These are phyloP conservation scores for Erebia aethiops DNA, from an alignment of 2,888 invertebrate genomes.

Conservation along the genomic window DNA sequence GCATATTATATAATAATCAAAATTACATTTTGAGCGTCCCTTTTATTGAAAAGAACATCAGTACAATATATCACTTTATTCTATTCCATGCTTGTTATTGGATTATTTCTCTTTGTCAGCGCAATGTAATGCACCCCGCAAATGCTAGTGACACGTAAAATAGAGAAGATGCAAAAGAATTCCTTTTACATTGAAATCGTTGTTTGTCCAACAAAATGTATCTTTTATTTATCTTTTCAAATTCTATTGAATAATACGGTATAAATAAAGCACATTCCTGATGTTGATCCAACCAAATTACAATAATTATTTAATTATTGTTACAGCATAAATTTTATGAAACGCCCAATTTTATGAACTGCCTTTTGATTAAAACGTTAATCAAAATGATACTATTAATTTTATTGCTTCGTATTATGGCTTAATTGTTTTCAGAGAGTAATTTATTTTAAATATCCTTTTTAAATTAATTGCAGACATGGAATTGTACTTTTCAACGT, in stretches of 20 bases:
- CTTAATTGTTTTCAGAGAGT: slow-evolving; percentile 16
- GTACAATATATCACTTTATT: not conserved
- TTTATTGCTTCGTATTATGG: slow-evolving; percentile 15
- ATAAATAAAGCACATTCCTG: not conserved
- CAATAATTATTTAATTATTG: not conserved
- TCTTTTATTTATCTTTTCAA: not conserved
- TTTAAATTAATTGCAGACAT: slow-evolving; percentile 14
- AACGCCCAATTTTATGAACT: slow-evolving; percentile 23
- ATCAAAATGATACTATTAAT: slow-evolving; percentile 17
- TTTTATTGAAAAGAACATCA: not conserved
- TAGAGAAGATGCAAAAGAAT: not conserved
- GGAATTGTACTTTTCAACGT: slow-evolving; percentile 5
- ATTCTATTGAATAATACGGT: not conserved
- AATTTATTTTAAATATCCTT: slow-evolving; percentile 11
- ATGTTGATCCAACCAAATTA: not conserved
- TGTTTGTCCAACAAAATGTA: not conserved
- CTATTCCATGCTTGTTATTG: not conserved
- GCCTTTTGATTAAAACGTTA: slow-evolving; percentile 20
- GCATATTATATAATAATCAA: not conserved
- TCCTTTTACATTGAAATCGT: not conserved
- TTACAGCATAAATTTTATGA: not conserved
- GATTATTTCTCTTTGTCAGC: not conserved
- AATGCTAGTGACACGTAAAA: not conserved
- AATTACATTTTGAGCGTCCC: not conserved
- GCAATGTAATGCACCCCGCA: slow-evolving; percentile 8